Conservation (phyloP, 2,113 vertebrate species). For the Toxostoma redivivum region DNA sequence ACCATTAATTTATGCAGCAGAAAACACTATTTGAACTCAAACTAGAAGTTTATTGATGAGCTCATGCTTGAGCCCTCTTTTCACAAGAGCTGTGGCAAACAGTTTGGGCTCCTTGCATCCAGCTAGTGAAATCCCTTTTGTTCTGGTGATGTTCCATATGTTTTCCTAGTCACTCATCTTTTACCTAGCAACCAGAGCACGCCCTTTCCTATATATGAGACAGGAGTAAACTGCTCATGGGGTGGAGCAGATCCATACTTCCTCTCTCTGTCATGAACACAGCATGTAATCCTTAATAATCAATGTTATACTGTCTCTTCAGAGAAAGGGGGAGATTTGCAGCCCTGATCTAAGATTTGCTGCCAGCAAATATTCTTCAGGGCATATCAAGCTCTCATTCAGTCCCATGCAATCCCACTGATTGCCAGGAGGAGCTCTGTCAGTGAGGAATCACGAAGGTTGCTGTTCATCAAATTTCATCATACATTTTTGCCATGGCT, state of each 20-base stretch:
- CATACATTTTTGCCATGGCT: background rate
- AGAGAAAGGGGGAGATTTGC: background rate
- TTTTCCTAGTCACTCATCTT: background rate
- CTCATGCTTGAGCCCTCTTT: background rate
- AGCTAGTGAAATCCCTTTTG: background rate
- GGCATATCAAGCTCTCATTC: background rate
- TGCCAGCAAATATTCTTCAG: background rate
- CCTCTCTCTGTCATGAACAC: background rate
- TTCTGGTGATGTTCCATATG: background rate
- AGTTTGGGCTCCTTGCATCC: background rate
- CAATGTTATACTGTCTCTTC: background rate
- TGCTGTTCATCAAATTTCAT: background rate
- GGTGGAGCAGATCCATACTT: background rate
- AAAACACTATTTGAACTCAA: background rate
- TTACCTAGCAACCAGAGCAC: background rate
- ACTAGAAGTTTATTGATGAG: background rate
- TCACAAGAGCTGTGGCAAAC: background rate
- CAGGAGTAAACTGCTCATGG: background rate
- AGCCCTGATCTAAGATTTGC: background rate
- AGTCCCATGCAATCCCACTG: background rate
- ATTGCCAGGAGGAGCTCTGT: background rate
- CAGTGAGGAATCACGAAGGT: background rate
- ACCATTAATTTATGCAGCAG: background rate
- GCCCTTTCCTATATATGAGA: background rate
- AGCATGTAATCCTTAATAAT: background rate